Conservation (phyloP, 2,888 invertebrate species). For the Ichneumoninae sp. region DNA sequence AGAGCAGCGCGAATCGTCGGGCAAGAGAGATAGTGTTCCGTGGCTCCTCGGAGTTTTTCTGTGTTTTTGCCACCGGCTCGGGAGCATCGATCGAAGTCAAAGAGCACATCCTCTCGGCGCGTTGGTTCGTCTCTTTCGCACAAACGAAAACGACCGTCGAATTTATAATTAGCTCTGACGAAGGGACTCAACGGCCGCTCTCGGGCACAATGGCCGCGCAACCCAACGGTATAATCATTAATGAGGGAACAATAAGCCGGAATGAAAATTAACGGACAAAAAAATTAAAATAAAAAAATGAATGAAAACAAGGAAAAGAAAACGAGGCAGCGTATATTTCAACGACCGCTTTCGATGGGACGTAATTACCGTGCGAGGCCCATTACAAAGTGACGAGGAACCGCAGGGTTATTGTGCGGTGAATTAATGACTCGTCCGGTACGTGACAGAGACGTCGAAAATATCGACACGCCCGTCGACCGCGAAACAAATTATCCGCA, state of each 20-base stretch:
- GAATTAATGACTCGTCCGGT: conserved; percentile 32
- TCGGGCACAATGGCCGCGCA: background rate
- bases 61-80: conserved; percentile 7
- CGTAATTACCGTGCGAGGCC: conserved; percentile 43
- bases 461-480: conserved; percentile 24
- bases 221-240: conserved; percentile 59
- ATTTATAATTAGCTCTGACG: conserved; percentile 63
- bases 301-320: conserved; percentile 11
- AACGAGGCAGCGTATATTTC: conserved; percentile 24
- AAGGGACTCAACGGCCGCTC: conserved; percentile 26
- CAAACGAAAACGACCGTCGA: conserved; percentile 65
- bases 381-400: conserved; percentile 4
- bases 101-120: conserved; percentile 64
- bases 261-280: conserved; percentile 44
- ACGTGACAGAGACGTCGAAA: conserved; percentile 30
- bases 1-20: conserved; percentile 46
- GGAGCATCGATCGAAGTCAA: conserved; percentile 69
- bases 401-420: conserved; percentile 36
- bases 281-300: conserved; percentile 6
- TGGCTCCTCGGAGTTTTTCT: background rate
- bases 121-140: conserved; percentile 56
- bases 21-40: conserved; percentile 7
- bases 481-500: conserved; percentile 3
- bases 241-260: conserved; percentile 63
- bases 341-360: conserved; percentile 32